A percentile compares a stretch with the other conserved stretches of the same genome.
These are phyloP conservation scores for Indicator maculatus DNA, from an alignment of 2,113 vertebrate genomes.

Conservation along the genomic window DNA sequence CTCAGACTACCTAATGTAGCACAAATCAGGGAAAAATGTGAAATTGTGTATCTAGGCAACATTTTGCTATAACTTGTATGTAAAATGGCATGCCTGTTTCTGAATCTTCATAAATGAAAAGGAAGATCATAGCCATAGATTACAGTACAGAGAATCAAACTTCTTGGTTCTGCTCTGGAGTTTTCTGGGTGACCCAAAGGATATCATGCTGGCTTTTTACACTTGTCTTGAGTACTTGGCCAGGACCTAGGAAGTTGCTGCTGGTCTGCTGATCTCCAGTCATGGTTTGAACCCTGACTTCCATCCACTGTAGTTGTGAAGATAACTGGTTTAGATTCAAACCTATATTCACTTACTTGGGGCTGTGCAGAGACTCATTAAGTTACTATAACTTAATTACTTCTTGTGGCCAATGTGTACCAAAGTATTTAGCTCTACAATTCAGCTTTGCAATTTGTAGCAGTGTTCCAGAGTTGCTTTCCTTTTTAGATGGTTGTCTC, in stretches of 20 bases:
- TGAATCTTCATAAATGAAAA: neutral
- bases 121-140: neutral
- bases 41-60: neutral
- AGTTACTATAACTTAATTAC: neutral
- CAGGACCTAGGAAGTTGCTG: neutral
- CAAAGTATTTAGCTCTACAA: neutral
- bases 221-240: neutral
- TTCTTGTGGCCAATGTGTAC: neutral
- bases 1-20: neutral
- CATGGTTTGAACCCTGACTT: neutral
- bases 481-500: neutral
- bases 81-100: neutral
- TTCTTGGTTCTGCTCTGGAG: neutral
- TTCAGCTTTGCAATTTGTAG: neutral
- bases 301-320: neutral
- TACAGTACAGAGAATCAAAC: neutral
- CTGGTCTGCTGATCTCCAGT: neutral
- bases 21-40: neutral
- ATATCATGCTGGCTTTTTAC: neutral
- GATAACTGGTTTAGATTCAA: neutral
- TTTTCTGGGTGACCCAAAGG: neutral
- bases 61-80: neutral
- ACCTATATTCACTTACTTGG: neutral
- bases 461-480: neutral
- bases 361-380: neutral